These are phyloP conservation scores for Cheilosia vernalis DNA, from an alignment of 2,888 invertebrate species.

Conservation along the genomic window DNA sequence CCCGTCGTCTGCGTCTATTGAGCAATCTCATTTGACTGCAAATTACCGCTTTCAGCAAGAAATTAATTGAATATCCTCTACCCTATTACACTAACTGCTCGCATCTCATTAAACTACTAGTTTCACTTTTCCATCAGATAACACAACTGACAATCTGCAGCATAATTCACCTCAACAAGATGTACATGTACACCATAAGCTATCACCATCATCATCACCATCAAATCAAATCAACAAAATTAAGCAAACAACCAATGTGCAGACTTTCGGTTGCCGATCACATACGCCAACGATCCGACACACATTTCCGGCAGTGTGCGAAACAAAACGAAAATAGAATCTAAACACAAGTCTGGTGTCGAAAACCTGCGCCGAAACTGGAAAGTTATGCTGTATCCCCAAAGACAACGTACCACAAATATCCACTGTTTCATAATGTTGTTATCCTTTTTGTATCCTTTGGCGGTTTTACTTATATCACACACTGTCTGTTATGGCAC, in stretches of 20 bases:
- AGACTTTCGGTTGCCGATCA: constrained; percentile 13
- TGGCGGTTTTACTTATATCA: constrained; percentile 4
- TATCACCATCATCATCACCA: constrained; percentile 15
- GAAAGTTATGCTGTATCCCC: not conserved
- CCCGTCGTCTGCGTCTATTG: too few species aligned
- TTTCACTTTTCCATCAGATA: constrained; percentile 64
- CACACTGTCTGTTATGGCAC: constrained; percentile 12
- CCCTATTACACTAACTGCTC: constrained; percentile 42
- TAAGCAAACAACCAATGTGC: constrained; percentile 34
- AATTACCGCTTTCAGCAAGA: not conserved
- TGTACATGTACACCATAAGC: constrained; percentile 16
- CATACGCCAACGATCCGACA: not conserved
- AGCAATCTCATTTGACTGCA: too few species aligned
- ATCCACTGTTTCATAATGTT: constrained; percentile 67
- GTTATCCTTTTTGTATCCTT: constrained; percentile 25
- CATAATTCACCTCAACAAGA: constrained; percentile 51
- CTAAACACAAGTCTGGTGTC: constrained; percentile 17
- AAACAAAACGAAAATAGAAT: constrained; percentile 23
- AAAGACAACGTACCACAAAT: constrained; percentile 63
- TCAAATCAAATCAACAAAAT: constrained; percentile 3
- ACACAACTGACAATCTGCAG: constrained; percentile 26
- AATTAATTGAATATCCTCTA: constrained; percentile 29
- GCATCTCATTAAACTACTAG: constrained; percentile 65
- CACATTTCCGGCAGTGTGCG: constrained; percentile 48
- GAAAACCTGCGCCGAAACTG: constrained; percentile 36